phyloP scores from a whole-genome alignment of 2,797 vertebrate genomes.

The Gymnothorax reevesii region DNA sequence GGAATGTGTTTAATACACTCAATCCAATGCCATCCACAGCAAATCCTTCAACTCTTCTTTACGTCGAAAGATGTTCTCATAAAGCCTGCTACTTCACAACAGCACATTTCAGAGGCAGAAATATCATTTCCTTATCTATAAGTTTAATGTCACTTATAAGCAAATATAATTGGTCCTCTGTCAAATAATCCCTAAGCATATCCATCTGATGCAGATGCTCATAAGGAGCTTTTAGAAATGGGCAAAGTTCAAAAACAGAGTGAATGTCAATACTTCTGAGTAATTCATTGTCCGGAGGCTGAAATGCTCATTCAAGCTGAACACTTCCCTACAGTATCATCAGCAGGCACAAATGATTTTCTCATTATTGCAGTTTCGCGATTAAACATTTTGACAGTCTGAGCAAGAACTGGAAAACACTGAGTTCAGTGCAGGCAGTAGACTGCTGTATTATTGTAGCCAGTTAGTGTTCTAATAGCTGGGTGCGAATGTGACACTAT shows the following conservation, averaged over 20 bases:
- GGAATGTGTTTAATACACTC: not conserved
- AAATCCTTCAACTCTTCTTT: not conserved
- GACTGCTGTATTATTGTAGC: not conserved
- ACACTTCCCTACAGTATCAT: not conserved
- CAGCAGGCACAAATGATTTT: constrained; percentile 17
- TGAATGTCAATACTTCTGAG: constrained; percentile 6
- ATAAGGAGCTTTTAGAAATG: constrained; percentile 17
- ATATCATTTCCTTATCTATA: constrained; percentile 6
- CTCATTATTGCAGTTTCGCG: not conserved
- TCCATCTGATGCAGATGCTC: not conserved
- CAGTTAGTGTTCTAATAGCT: not conserved
- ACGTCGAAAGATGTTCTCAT: not conserved
- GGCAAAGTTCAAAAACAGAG: constrained; percentile 16
- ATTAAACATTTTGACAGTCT: not conserved
- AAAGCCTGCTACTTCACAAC: not conserved
- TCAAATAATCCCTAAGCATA: not conserved
- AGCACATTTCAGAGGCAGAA: not conserved
- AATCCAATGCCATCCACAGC: not conserved
- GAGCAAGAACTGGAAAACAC: not conserved
- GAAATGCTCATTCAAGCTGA: constrained; percentile 4
- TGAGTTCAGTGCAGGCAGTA: not conserved
- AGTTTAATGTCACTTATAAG: not conserved
- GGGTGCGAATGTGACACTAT: not conserved
- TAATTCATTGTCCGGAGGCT: not conserved
- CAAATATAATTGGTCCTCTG: not conserved